Evolutionary conservation across 2,797 vertebrate species (phyloP).

Genomic region (Poecilia velifera): DNA sequence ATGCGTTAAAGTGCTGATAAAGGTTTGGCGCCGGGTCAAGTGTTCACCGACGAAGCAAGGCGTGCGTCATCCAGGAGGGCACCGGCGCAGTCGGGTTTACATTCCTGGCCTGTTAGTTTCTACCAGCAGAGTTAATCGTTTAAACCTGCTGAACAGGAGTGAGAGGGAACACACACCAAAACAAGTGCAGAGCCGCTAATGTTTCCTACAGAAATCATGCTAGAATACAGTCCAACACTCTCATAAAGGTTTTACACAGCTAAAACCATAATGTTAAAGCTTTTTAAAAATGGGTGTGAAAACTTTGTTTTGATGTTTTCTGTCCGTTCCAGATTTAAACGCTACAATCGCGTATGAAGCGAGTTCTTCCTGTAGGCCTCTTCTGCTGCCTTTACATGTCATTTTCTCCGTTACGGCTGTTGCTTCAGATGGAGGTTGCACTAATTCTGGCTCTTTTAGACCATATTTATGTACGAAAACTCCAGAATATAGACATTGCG

Average conservation of each 20-base stretch:
- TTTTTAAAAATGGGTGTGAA: neutral
- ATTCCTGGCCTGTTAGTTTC: constrained; percentile 60
- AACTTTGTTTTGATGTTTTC: neutral
- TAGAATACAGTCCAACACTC: neutral
- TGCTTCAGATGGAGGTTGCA: neutral
- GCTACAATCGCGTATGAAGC: neutral
- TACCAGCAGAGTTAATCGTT: constrained; percentile 57
- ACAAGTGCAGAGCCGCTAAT: neutral
- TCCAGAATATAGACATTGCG: neutral
- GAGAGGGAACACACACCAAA: neutral
- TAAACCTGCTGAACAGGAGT: constrained; percentile 49
- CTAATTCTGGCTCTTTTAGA: neutral
- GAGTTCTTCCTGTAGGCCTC: neutral
- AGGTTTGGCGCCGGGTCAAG: neutral
- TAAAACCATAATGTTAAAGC: too few species aligned
- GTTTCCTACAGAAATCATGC: neutral
- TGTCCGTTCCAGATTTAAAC: neutral
- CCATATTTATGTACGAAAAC: neutral
- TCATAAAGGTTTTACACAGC: neutral
- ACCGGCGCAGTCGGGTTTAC: constrained; percentile 57
- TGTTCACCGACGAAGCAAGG: neutral
- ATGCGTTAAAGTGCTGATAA: neutral
- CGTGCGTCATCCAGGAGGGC: constrained; percentile 7
- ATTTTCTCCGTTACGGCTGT: neutral
- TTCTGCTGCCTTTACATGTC: neutral